Evolutionary conservation across 2,888 invertebrate genomes (phyloP).

Genomic region (Nebria brevicollis): DNA sequence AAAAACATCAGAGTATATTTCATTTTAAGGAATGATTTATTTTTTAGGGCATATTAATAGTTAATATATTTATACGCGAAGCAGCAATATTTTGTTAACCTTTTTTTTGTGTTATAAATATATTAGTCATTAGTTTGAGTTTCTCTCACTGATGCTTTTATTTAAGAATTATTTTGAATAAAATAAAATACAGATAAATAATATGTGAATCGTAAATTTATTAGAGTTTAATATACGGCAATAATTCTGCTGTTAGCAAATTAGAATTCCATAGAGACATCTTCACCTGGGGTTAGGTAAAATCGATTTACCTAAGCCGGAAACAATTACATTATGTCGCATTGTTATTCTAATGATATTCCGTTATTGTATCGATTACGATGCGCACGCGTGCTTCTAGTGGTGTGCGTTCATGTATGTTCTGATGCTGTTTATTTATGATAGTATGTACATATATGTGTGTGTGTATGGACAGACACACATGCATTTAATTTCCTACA

Average conservation of each 20-base stretch:
- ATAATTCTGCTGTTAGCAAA: neutral
- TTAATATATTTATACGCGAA: too few species aligned
- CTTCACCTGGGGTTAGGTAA: neutral
- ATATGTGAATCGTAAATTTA: neutral
- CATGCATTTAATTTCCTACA: conserved; percentile 18
- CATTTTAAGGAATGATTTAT: too few species aligned
- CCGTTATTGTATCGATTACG: conserved; percentile 16
- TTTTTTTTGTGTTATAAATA: too few species aligned
- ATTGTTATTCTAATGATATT: conserved; percentile 1
- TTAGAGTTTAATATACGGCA: neutral
- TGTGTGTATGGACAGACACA: neutral
- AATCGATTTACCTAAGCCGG: neutral
- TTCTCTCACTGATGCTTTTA: too few species aligned
- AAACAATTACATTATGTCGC: neutral
- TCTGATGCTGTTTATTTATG: neutral
- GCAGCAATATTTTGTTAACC: too few species aligned
- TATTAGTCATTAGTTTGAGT: too few species aligned
- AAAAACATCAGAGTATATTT: too few species aligned
- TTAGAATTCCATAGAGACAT: conserved; percentile 1
- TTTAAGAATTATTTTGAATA: too few species aligned
- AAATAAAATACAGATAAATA: neutral
- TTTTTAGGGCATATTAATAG: too few species aligned
- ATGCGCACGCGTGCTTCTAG: neutral
- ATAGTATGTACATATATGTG: neutral
- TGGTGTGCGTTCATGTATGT: neutral